A percentile compares a stretch with the other conserved stretches of the same genome.
Conservation (phyloP, 2,797 vertebrate genomes). For the Esox lucius region DNA sequence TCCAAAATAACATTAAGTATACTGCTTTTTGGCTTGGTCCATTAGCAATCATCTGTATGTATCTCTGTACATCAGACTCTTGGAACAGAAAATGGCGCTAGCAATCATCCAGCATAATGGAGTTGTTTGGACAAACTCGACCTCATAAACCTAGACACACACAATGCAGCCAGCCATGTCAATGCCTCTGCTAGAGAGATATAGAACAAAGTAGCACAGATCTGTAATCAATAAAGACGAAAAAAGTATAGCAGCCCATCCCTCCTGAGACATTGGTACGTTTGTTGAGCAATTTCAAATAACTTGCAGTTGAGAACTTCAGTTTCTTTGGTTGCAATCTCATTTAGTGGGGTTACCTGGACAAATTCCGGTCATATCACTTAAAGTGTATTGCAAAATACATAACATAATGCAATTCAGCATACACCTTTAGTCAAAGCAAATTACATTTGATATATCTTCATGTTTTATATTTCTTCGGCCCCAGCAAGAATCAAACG, state of each 20-base stretch:
- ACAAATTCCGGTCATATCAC: neutral
- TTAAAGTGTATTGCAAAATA: neutral
- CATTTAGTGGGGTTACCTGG: constrained; percentile 18
- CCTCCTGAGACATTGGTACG: neutral
- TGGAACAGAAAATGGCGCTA: neutral
- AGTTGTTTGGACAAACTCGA: neutral
- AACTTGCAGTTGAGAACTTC: neutral
- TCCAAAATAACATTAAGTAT: constrained; percentile 13
- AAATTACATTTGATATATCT: too few species aligned
- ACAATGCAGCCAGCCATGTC: neutral
- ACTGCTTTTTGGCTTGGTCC: neutral
- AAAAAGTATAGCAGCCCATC: neutral
- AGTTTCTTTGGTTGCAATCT: neutral
- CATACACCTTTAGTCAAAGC: neutral
- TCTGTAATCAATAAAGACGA: neutral
- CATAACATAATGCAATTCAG: neutral
- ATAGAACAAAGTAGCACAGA: neutral
- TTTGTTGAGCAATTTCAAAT: neutral
- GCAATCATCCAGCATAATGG: constrained; percentile 27
- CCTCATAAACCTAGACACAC: neutral
- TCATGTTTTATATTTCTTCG: neutral
- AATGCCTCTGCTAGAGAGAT: neutral
- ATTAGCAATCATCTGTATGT: constrained; percentile 36
- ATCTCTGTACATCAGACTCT: constrained; percentile 29
- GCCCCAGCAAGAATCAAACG: neutral